phyloP scores from a whole-genome alignment of 2,888 invertebrate species.

The Macaria liturata region DNA sequence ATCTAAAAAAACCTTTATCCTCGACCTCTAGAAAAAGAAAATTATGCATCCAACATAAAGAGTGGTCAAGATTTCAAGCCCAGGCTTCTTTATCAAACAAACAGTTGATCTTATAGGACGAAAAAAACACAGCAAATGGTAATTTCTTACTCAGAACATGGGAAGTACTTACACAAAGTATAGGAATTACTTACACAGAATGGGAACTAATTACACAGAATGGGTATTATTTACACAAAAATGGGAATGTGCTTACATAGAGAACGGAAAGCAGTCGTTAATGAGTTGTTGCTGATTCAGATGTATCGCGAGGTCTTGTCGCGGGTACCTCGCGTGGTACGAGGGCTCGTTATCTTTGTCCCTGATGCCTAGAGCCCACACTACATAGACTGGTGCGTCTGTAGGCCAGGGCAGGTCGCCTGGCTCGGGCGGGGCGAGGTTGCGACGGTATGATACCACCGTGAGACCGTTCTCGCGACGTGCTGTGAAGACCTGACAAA shows the following conservation, averaged over 20 bases:
- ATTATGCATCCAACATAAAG: too few species aligned
- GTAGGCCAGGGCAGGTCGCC: conserved; percentile 89
- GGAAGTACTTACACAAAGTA: too few species aligned
- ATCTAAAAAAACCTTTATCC: too few species aligned
- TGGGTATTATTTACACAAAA: too few species aligned
- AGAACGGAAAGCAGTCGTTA: conserved; percentile 90
- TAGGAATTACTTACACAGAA: too few species aligned
- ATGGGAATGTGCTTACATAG: conserved; percentile 57
- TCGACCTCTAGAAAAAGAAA: too few species aligned
- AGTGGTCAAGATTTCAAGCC: too few species aligned
- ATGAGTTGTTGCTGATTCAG: conserved; percentile 85
- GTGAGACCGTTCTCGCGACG: conserved; percentile 89
- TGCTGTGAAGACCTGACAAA: conserved; percentile 84
- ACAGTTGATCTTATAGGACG: too few species aligned
- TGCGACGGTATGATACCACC: conserved; percentile 90
- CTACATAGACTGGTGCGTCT: conserved; percentile 82
- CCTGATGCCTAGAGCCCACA: conserved; percentile 93
- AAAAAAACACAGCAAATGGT: too few species aligned
- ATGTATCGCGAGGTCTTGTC: conserved; percentile 86
- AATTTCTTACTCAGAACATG: too few species aligned
- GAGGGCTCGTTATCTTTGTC: conserved; percentile 91
- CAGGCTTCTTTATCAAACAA: too few species aligned
- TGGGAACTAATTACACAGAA: too few species aligned
- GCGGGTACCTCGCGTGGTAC: conserved; percentile 92
- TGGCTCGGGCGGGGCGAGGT: conserved; percentile 86